A percentile compares a stretch with the other conserved stretches of the same genome.
phyloP scores from a whole-genome alignment of 2,113 vertebrate species.

The Callipepla squamata region DNA sequence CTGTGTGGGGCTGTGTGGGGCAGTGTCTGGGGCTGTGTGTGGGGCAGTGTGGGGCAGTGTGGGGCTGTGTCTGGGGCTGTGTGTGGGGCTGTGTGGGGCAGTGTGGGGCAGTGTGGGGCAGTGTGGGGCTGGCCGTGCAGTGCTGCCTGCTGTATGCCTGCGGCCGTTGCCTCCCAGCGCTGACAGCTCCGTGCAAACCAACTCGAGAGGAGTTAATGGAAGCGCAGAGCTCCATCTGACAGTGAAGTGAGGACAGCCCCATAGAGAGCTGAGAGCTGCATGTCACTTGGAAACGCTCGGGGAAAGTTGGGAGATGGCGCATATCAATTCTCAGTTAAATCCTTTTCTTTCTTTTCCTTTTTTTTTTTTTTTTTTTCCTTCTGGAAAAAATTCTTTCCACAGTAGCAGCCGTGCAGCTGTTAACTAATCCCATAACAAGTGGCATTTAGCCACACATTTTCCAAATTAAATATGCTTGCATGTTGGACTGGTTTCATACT shows the following conservation, averaged over 20 bases:
- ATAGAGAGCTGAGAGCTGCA: neutral
- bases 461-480: constrained; percentile 77
- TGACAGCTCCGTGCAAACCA: neutral
- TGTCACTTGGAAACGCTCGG: constrained; percentile 1
- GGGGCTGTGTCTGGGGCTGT: neutral
- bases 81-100: neutral
- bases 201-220: neutral
- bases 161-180: neutral
- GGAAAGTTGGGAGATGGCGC: constrained; percentile 36
- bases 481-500: constrained; percentile 71
- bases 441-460: constrained; percentile 79
- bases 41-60: neutral
- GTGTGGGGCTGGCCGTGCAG: neutral
- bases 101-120: neutral
- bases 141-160: fast-evolving
- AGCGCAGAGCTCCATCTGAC: neutral
- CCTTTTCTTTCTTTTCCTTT: neutral
- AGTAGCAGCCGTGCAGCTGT: constrained; percentile 76
- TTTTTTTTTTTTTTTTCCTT: neutral
- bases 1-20: neutral
- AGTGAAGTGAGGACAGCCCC: neutral
- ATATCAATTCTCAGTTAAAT: constrained; percentile 22
- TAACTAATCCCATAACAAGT: constrained; percentile 79
- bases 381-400: constrained; percentile 70
- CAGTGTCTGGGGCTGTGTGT: no score